These are phyloP conservation scores for Ricordea florida DNA, from an alignment of 92 coral and sea anemone species.

Conservation along the genomic window DNA sequence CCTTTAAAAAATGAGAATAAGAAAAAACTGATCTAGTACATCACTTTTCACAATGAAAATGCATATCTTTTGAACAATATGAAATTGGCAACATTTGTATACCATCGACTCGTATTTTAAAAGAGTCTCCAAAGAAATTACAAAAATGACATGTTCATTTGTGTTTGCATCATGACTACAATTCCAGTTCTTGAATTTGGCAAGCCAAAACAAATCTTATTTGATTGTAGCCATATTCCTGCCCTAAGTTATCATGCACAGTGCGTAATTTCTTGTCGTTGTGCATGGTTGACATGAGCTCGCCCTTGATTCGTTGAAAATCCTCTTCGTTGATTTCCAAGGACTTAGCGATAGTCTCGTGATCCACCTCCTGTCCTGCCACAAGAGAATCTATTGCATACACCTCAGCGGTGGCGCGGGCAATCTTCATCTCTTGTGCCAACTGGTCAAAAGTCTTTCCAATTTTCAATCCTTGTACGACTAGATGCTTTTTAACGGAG, in stretches of 20 bases:
- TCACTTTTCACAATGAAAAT: too few relatives aligned
- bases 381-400: slow-evolving; percentile 2
- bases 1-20: too few relatives aligned
- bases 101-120: too few relatives aligned
- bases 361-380: slow-evolving; percentile 4
- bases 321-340: not conserved
- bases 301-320: not conserved
- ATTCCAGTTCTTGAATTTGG: not conserved
- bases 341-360: slow-evolving; percentile 17
- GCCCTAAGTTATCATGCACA: not conserved
- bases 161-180: too few relatives aligned
- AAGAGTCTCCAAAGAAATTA: too few relatives aligned
- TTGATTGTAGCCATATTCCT: not conserved
- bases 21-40: too few relatives aligned
- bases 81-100: too few relatives aligned
- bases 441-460: not conserved
- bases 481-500: slow-evolving; percentile 18
- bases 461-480: slow-evolving; percentile 6
- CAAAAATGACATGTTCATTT: too few relatives aligned
- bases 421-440: not conserved
- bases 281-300: not conserved
- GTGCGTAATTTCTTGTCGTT: not conserved
- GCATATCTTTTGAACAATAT: too few relatives aligned
- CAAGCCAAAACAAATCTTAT: not conserved
- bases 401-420: slow-evolving; percentile 33